A percentile compares a stretch with the other conserved stretches of the same genome.
phyloP scores from a whole-genome alignment of 2,113 vertebrate species.

The Paratilapia polleni region DNA sequence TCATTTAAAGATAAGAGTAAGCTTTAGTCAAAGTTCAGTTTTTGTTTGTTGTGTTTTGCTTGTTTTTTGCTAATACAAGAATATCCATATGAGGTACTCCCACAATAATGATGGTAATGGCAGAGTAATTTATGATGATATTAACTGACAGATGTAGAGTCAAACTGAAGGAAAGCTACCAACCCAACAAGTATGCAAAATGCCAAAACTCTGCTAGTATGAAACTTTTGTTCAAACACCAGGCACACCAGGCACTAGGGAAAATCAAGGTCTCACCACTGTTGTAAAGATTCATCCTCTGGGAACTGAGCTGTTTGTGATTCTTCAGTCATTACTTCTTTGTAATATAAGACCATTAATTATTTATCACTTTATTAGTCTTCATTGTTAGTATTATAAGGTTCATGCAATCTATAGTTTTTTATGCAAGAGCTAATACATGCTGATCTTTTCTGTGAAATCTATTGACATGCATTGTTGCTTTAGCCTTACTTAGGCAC shows the following conservation, averaged over 20 bases:
- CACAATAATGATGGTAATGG: too few relatives aligned
- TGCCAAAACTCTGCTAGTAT: too few relatives aligned
- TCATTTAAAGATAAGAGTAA: background rate
- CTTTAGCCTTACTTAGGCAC: too few relatives aligned
- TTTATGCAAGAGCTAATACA: background rate
- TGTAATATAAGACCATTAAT: background rate
- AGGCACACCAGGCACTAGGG: background rate
- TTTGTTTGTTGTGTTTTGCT: too few relatives aligned
- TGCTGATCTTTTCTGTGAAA: background rate
- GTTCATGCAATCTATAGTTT: background rate
- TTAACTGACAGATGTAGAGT: background rate
- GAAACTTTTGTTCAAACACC: background rate
- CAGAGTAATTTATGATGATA: background rate
- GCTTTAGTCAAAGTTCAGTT: slow-evolving; percentile 2
- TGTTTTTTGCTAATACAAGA: background rate
- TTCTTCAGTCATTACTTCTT: background rate
- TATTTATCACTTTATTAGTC: background rate
- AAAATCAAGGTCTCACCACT: too few relatives aligned
- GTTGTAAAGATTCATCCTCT: background rate
- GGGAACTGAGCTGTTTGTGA: background rate
- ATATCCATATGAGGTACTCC: background rate
- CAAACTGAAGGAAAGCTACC: background rate
- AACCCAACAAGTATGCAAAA: background rate
- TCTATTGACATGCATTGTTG: too few relatives aligned
- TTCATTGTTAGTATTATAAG: background rate